Evolutionary conservation across 2,113 vertebrate genomes (phyloP), one percentile per base, ranked within the genome.

Genomic region (Chiloscyllium plagiosum): DNA sequence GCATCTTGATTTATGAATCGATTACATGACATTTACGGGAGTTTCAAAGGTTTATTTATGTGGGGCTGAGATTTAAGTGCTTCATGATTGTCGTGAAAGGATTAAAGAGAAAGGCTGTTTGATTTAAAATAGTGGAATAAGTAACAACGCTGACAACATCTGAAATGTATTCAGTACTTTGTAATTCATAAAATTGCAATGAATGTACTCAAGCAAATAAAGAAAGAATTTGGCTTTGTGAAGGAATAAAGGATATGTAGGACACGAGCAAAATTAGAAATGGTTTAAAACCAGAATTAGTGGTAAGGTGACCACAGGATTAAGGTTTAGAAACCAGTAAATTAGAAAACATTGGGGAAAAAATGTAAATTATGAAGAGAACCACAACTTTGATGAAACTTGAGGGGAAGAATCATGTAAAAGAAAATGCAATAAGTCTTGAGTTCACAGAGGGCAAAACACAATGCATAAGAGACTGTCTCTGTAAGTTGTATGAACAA

Each of bases 51-150:
- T 66, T 61, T 92, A n/a, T 92, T 92, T 66, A 37, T 92, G 15
- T 92, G 68, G 50, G 69, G 22, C 26, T 70, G 68, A 42, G 52
- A 17, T 95, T 95, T 95, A 72, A 95, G 42, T 70, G 69, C 94
- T 70, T 47, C 22, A 50, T 7, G 29, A 72, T 20, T 42, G 20
- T 13, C 92, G 69, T 70, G 69, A 95, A 52, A 52, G 26, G 50
- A 72, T 33, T 13, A 90, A 72, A 76, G 47, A 52, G 69, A 95
- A 70, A 95, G 94, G 26, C 17, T 95, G 13, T 95, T 94, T 95
- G 66, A 70, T 50, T 50, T 72, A 95, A 13, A 72, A 56, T 33
- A 72, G 72, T 0, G 13, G 42, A 29, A 95, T 70, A 72, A 72
- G 65, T 42, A 70, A 19, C 68, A 95, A 70, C 42, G 10, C 24